These are phyloP conservation scores for Agriotes lineatus DNA, from an alignment of 2,888 invertebrate genomes.

Conservation along the genomic window DNA sequence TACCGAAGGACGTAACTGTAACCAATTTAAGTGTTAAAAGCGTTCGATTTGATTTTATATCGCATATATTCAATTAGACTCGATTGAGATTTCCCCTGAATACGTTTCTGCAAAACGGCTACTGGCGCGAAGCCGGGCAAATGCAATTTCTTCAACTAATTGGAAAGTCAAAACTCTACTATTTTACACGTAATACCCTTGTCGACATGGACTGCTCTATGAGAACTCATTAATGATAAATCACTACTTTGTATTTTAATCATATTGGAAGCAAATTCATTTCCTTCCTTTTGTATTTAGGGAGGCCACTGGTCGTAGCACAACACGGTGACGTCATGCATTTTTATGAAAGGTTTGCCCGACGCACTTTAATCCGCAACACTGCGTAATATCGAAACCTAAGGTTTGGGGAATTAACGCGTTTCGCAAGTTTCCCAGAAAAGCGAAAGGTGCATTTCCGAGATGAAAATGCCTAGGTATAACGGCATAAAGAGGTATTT, in stretches of 20 bases:
- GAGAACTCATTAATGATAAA: constrained; percentile 56
- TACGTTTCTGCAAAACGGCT: constrained; percentile 37
- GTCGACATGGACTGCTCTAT: constrained; percentile 47
- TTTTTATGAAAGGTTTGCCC: no score
- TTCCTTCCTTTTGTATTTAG: constrained; percentile 15
- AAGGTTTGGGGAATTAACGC: no score
- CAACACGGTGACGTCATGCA: no score
- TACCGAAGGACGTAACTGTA: no score
- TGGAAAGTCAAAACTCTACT: constrained; percentile 61
- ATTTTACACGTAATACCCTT: constrained; percentile 57
- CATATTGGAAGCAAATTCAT: constrained; percentile 44
- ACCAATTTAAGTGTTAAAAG: no score
- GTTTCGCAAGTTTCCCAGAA: neutral
- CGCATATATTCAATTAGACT: no score
- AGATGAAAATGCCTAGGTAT: constrained; percentile 18
- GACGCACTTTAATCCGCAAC: no score
- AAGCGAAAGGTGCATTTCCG: neutral
- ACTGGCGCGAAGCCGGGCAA: constrained; percentile 48
- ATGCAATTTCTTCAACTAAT: constrained; percentile 61
- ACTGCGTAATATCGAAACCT: no score
- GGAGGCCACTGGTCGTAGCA: no score
- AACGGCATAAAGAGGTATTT: constrained; percentile 26
- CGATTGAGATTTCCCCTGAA: constrained; percentile 9
- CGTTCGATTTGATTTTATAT: no score
- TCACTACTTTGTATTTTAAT: constrained; percentile 55